These are phyloP conservation scores for Balaeniceps rex DNA, from an alignment of 2,113 vertebrate species.

Conservation along the genomic window DNA sequence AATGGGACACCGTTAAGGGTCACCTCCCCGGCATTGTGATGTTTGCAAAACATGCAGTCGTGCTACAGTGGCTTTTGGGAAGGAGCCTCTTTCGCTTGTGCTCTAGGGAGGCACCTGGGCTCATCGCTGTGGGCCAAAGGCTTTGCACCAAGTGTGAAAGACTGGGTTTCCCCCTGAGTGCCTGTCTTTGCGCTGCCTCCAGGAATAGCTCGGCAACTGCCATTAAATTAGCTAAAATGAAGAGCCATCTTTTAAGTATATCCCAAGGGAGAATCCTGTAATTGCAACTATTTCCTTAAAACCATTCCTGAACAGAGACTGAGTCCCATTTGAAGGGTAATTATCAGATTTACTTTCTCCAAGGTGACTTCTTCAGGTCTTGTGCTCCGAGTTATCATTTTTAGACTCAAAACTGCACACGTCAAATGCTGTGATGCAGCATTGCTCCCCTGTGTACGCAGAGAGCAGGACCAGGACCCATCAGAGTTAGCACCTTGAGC, in stretches of 20 bases:
- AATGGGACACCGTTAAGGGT: background rate
- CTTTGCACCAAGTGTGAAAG: too few species aligned
- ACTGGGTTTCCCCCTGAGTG: background rate
- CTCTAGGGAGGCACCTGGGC: background rate
- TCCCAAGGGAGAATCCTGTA: background rate
- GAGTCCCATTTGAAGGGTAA: background rate
- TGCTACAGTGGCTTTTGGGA: background rate
- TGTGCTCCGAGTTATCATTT: background rate
- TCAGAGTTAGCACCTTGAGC: rapidly evolving
- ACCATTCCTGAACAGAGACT: background rate
- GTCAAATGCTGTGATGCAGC: background rate
- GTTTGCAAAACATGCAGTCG: rapidly evolving
- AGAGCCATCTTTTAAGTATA: background rate
- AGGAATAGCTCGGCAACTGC: background rate
- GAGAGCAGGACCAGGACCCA: rapidly evolving
- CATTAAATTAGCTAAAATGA: background rate
- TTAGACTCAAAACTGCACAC: background rate
- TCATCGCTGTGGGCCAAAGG: background rate
- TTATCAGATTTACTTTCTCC: background rate
- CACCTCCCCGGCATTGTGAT: rapidly evolving
- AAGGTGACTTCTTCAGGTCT: background rate
- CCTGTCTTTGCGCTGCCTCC: background rate
- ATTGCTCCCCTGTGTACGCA: rapidly evolving
- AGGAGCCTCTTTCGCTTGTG: background rate
- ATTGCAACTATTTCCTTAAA: background rate